phyloP scores from a whole-genome alignment of 2,113 vertebrate species.

The Melozone crissalis region DNA sequence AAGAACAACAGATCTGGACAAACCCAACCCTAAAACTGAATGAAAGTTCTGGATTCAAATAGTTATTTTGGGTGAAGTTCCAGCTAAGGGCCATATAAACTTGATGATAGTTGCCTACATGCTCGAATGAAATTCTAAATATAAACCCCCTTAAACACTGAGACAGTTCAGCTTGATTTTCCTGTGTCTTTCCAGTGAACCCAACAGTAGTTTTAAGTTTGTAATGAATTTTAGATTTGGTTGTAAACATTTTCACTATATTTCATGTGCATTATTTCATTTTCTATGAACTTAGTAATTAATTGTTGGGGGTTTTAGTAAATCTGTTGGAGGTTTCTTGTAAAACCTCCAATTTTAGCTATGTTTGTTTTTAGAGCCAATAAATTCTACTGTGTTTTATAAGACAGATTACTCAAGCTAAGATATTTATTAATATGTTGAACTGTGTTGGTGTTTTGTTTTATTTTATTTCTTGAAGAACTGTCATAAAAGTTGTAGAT shows the following conservation, averaged over 20 bases:
- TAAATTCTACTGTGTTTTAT: conserved; percentile 21
- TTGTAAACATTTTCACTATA: conserved; percentile 9
- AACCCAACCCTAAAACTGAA: not conserved
- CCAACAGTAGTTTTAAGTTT: not conserved
- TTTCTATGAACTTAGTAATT: conserved; percentile 6
- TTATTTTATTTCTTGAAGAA: conserved; percentile 5
- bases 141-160: not conserved
- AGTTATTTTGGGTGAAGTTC: not conserved
- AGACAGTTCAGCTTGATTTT: not conserved
- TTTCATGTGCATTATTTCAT: not conserved
- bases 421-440: not conserved
- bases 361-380: not conserved
- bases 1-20: not conserved
- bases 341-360: not conserved
- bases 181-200: not conserved
- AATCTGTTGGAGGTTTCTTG: not conserved
- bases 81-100: not conserved
- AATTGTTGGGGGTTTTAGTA: not conserved
- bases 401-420: not conserved
- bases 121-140: not conserved
- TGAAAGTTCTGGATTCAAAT: not conserved
- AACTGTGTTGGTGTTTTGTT: not conserved
- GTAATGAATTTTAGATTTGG: not conserved
- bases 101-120: not conserved
- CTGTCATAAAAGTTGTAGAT: not conserved